Evolutionary conservation across 2,888 invertebrate genomes (phyloP), one percentile per base, ranked within the genome.

Genomic region (Trichogramma dendrolimi): DNA sequence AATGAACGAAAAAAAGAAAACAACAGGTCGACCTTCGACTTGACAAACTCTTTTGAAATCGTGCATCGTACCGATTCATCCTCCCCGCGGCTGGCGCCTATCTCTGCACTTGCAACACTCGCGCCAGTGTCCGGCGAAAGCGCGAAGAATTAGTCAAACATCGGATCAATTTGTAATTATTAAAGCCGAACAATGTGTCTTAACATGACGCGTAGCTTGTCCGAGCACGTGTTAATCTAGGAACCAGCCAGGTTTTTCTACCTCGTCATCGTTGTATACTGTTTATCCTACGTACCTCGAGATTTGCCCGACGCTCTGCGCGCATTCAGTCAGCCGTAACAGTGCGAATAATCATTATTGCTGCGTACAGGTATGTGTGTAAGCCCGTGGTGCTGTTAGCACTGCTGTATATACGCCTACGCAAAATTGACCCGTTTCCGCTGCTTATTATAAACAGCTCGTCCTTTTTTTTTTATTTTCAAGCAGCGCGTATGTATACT

Each of bases 151-250:
- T 50, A 55, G 41, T 48, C n/a, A 4, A 58, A 8, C 48, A 14
- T 38, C 7, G 44, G 60, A 63, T 63, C 59, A 54, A 63, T 63
- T 60, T 63, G 57, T 63, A 63, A 63, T 50, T 60, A 54, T 60
- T 60, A 54, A 55, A 27, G 27, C 27, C 27, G 27, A 51, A 50
- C 43, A 10, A 50, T 56, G 53, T 46, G 27, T 60, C 55, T 51
- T 52, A 48, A 54, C 43, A 50, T 46, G 57, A 50, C 60, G 48
- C 41, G 42, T 27, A 27, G 27, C 27, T 27, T 27, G 27, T 27
- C 8, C 57, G 40, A 6, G 52, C 10, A 52, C 8, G 40, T 5
- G 40, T 5, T n/a, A 41, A 11, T n/a, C 8, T 41, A 6, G 4
- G 27, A n/a, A n/a, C 47, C 6, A 39, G 50, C 14, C 42, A 41